These are phyloP conservation scores for Buathra laborator DNA, from an alignment of 2,888 invertebrate genomes.

Conservation along the genomic window DNA sequence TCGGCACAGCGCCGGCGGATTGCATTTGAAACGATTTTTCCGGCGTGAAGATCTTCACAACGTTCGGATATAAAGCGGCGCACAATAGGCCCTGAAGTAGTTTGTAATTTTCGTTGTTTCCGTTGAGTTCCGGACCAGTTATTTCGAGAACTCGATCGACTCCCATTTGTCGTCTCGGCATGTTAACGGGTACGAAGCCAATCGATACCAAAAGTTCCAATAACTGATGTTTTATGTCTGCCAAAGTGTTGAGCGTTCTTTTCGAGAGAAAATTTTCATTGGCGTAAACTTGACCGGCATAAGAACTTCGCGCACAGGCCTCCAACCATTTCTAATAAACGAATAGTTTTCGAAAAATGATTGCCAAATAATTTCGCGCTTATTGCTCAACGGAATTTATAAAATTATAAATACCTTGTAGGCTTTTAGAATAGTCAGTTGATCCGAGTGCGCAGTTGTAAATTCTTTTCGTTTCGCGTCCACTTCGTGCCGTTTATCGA, in stretches of 20 bases:
- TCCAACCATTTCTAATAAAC: conserved; percentile 91
- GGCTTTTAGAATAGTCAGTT: conserved; percentile 93
- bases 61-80: conserved; percentile 97
- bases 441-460: conserved; percentile 94
- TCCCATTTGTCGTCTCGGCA: conserved; percentile 87
- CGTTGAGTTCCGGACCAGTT: conserved; percentile 90
- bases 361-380: neutral
- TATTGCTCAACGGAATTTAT: neutral
- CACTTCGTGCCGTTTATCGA: conserved; percentile 90
- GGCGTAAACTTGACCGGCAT: conserved; percentile 92
- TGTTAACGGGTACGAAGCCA: conserved; percentile 91
- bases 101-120: conserved; percentile 91
- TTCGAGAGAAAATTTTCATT: conserved; percentile 93
- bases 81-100: conserved; percentile 94
- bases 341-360: conserved; percentile 27
- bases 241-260: conserved; percentile 93
- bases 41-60: conserved; percentile 93
- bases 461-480: conserved; percentile 91
- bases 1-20: conserved; percentile 91
- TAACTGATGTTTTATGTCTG: conserved; percentile 94
- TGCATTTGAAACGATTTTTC: conserved; percentile 92
- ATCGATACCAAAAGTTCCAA: conserved; percentile 91
- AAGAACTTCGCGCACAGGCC: conserved; percentile 88
- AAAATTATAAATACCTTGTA: conserved; percentile 89
- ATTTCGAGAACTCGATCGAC: conserved; percentile 89